Evolutionary conservation across 2,888 invertebrate genomes (phyloP), one percentile per base, ranked within the genome.

Genomic region (Pseudococcus viburni): DNA sequence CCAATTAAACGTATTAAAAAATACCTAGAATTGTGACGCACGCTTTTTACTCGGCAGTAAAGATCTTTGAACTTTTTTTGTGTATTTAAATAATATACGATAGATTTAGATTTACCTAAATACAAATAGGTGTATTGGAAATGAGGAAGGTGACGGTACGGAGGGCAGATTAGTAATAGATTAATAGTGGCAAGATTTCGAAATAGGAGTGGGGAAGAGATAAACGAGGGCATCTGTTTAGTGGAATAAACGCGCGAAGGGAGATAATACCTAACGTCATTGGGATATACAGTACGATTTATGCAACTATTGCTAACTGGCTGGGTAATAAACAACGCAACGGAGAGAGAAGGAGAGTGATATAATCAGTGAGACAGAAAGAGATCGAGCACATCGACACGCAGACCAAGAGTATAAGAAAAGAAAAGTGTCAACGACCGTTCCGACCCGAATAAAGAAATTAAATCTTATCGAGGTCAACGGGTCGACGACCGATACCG

Each of bases 381-480:
- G 88, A 88, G 80, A 85, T 73, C 83, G 85, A 88, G 85, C 46
- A 83, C 80, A 73, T 73, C 73, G 73, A 73, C 73, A 73, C 73
- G 73, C 46, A 64, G 89, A 68, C n/a, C 39, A 85, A 77, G 68
- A 55, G 85, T 85, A 77, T 15, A 85, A 85, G 85, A 87, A 84
- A 83, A 83, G 55, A 64, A 87, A 84, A 89, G 89, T 86, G 86
- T 86, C 86, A 89, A 84, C 85, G 88, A 88, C 88, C 88, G 51
- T 80, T 55, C 26, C 88, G 88, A 88, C 83, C 80, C 88, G 80
- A 88, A 88, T 88, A 83, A 83, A 88, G 42, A 39, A 83, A 88
- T 33, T n/a, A 39, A 87, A 19, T 33, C 12, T 12, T 51, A 88
- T 88, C 83, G 88, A 88, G 88, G 88, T 88, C 88, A 88, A 83